Conservation (phyloP, 2,888 invertebrate species). For the Strigamia maritima region DNA sequence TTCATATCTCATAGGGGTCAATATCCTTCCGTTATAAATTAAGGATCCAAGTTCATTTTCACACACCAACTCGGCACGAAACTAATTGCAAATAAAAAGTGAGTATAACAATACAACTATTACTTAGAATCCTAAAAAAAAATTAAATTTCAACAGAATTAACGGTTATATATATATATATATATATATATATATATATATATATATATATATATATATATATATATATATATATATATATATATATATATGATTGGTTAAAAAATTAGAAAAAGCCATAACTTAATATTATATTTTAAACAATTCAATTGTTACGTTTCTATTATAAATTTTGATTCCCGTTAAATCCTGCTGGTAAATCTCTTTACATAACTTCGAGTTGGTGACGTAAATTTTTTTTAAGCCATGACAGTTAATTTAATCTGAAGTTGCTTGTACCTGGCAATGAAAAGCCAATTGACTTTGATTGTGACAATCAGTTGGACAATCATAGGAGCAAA, state of each 20-base stretch:
- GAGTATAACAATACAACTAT: neutral
- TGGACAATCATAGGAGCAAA: neutral
- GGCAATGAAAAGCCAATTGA: conserved; percentile 22
- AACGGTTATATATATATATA: too few species aligned
- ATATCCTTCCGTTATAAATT: neutral
- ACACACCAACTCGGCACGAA: too few species aligned
- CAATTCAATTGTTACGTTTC: too few species aligned
- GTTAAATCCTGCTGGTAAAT: neutral
- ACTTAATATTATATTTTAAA: neutral
- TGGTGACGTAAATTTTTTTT: neutral
- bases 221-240: too few species aligned
- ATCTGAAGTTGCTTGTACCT: neutral
- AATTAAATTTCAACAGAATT: neutral
- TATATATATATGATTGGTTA: too few species aligned
- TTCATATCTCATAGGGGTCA: neutral
- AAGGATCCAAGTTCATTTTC: too few species aligned
- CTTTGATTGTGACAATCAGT: conserved; percentile 10
- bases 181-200: too few species aligned
- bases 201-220: too few species aligned
- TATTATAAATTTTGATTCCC: neutral
- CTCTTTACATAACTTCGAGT: neutral
- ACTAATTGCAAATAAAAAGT: neutral
- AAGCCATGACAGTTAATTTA: neutral
- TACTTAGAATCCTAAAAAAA: neutral
- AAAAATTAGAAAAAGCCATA: too few species aligned